Conservation (phyloP, 2,888 invertebrate genomes). For the Agriotes lineatus region DNA sequence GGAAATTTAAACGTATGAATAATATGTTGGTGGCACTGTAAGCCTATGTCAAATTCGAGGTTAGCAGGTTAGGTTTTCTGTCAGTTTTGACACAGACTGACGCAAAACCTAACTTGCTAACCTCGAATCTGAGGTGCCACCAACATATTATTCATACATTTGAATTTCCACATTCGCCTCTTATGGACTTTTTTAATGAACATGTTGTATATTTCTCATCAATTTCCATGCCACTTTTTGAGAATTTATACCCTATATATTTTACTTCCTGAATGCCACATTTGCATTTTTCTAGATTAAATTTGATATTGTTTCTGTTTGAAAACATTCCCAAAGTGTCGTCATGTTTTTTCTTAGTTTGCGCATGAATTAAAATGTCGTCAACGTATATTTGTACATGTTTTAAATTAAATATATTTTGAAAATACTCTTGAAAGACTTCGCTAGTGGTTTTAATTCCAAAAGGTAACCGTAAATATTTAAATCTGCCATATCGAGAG, state of each 20-base stretch:
- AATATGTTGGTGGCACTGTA: too few species aligned
- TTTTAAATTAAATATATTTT: conserved; percentile 17
- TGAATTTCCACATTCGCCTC: too few species aligned
- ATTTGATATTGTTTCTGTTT: neutral
- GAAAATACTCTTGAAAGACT: conserved; percentile 1
- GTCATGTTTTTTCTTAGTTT: conserved; percentile 10
- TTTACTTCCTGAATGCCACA: neutral
- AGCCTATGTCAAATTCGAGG: too few species aligned
- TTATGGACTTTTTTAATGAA: too few species aligned
- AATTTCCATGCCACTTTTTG: neutral
- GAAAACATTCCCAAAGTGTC: neutral
- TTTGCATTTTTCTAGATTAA: neutral
- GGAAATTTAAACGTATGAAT: too few species aligned
- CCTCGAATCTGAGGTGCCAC: too few species aligned
- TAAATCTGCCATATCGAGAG: conserved; percentile 11
- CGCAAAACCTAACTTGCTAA: too few species aligned
- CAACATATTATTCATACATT: too few species aligned
- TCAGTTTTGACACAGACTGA: too few species aligned
- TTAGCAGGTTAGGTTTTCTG: too few species aligned
- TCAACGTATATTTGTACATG: neutral
- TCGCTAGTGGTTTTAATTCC: conserved; percentile 10
- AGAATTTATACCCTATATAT: neutral
- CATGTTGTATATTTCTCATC: neutral
- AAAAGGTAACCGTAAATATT: conserved; percentile 14
- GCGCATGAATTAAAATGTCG: conserved; percentile 16